A percentile compares a stretch with the other conserved stretches of the same genome.
phyloP scores from a whole-genome alignment of 2,113 vertebrate genomes.

The Sitta europaea region DNA sequence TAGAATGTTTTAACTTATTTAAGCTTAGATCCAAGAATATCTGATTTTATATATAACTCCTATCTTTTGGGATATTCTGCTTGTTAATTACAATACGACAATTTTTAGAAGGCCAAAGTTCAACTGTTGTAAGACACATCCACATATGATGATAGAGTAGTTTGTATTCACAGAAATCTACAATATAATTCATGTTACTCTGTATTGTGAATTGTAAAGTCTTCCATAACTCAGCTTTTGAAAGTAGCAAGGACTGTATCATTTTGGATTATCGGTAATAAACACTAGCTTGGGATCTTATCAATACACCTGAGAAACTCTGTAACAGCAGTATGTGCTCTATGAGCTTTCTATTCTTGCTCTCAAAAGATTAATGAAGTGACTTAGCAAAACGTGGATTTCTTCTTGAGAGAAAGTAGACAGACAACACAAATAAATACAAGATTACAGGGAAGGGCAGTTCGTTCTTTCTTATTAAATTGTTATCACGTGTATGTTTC shows the following conservation, averaged over 20 bases:
- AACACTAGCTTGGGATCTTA: not conserved
- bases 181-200: not conserved
- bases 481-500: not conserved
- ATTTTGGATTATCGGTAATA: not conserved
- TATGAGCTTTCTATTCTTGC: not conserved
- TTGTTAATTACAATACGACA: not conserved
- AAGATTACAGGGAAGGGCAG: not conserved
- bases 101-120: not conserved
- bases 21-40: not conserved
- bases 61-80: not conserved
- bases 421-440: not conserved
- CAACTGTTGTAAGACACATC: not conserved
- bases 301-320: not conserved
- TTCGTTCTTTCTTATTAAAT: not conserved
- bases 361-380: not conserved
- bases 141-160: not conserved
- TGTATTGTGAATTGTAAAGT: not conserved
- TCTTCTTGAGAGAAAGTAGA: not conserved
- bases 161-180: not conserved
- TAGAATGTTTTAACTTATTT: not conserved
- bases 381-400: not conserved
- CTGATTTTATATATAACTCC: not conserved
- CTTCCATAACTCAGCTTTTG: not conserved
- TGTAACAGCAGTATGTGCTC: not conserved
- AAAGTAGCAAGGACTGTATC: not conserved